Base-by-base conservation (phyloP, 2,888 invertebrate genomes). In the Chalcis sispes region DNA sequence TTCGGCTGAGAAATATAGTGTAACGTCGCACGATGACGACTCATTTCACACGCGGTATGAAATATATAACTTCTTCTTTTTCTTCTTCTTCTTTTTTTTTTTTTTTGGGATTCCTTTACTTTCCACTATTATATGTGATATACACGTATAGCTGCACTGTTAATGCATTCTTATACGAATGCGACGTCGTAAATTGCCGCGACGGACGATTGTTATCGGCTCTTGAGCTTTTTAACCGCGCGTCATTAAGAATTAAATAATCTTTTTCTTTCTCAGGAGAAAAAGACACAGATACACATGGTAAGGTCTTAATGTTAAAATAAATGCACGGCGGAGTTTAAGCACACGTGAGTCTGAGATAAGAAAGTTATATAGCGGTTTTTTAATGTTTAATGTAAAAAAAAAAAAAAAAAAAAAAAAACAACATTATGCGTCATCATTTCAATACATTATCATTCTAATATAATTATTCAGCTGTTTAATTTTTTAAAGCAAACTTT, bases 161-260 rank as follows among this genome's bases (percentile, higher is more conserved):
- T 66, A 71, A 71, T 71, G 71, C 66, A 74, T 74, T 77, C 77
- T 36, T 66, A n/a, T n/a, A 56, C 32, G 54, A 10, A 46, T 54
- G 18, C 52, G 62, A 32, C 42, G 72, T 74, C 71, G 77, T 77
- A 69, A 77, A 77, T 71, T 58, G 71, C 58, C 15, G 36, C 59
- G 71, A 36, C 5, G 10, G 36, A 36, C 42, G 42, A 74, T 72
- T 13, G 4, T 70, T 71, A 77, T 72, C 72, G 40, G 32, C 27
- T 36, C n/a, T 18, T 25, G 29, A 50, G 69, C 58, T 54, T 70
- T 70, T 75, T 75, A 70, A 62, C 69, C 18, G 69, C n/a, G 29
- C 10, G 8, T 62, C 61, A 48, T 67, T 54, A 48, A 69, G n/a
- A 72, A 72, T 77, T 77, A 64, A 77, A 58, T 59, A 62, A 72